A percentile compares a stretch with the other conserved stretches of the same genome.
Conservation (phyloP, 2,797 vertebrate genomes). For the Malurus splendens region DNA sequence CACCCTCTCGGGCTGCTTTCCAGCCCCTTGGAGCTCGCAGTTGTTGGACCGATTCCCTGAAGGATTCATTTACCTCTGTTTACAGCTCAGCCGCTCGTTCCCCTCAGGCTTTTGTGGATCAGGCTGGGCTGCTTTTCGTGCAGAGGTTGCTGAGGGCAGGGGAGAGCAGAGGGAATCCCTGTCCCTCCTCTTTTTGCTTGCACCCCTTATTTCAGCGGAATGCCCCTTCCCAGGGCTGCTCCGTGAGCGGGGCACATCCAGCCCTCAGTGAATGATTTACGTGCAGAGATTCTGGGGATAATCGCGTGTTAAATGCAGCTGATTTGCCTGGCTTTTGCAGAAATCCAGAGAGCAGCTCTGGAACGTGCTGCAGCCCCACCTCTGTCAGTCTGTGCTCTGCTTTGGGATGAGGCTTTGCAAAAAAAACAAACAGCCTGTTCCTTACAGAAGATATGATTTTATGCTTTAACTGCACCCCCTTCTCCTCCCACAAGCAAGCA, state of each 20-base stretch:
- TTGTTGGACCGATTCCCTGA: neutral
- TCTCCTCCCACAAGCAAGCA: neutral
- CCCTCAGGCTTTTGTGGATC: neutral
- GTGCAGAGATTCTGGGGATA: neutral
- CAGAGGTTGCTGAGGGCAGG: neutral
- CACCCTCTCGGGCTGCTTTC: neutral
- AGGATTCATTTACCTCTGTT: conserved; percentile 40
- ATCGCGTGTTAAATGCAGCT: neutral
- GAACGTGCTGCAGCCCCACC: neutral
- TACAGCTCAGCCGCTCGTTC: neutral
- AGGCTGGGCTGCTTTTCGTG: neutral
- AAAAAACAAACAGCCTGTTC: neutral
- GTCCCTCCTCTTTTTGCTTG: neutral
- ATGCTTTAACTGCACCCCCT: neutral
- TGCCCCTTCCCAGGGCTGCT: neutral
- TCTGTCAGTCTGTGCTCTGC: neutral
- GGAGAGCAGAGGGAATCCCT: neutral
- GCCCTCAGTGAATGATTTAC: neutral
- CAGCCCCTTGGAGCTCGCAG: neutral
- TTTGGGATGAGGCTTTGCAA: neutral
- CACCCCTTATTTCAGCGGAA: neutral
- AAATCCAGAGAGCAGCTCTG: neutral
- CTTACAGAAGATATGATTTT: neutral
- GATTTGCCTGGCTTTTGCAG: neutral
- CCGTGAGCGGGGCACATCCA: accelerated